Percentiles rank a stretch among this genome's conserved stretches.
Evolutionary conservation across 2,797 vertebrate species (phyloP).

Genomic region (Oreortyx pictus): DNA sequence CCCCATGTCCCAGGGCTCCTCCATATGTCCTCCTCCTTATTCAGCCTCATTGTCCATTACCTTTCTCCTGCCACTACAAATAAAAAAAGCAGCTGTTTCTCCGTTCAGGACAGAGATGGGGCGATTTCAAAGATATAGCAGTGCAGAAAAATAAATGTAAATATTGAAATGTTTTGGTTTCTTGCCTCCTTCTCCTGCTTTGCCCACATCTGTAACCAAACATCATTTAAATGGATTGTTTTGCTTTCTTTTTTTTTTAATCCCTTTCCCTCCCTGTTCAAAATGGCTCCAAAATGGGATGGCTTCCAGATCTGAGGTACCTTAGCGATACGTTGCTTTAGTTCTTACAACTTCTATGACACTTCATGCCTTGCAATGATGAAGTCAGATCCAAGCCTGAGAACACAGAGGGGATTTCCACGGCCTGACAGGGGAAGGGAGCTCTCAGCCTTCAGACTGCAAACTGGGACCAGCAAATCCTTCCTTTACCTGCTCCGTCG

Average conservation of each 20-base stretch:
- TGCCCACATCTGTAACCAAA: background rate
- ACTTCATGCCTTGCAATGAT: background rate
- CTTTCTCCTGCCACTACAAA: background rate
- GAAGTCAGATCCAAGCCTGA: background rate
- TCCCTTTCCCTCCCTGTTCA: background rate
- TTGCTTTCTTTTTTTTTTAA: background rate
- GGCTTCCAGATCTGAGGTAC: background rate
- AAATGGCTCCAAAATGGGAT: background rate
- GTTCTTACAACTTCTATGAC: background rate
- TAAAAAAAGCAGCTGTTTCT: background rate
- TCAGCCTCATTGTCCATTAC: background rate
- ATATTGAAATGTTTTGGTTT: background rate
- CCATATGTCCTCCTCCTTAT: background rate
- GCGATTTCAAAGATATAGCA: background rate
- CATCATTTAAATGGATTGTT: background rate
- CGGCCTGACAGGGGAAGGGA: background rate
- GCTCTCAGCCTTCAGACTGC: background rate
- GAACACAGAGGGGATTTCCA: rapidly evolving
- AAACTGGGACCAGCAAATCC: background rate
- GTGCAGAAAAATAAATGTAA: background rate
- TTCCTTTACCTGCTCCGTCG: background rate
- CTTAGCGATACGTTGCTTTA: background rate
- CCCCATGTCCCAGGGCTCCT: background rate
- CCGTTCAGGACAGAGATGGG: background rate
- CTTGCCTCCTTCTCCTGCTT: background rate